Percentiles rank a stretch among this genome's conserved stretches.
Conservation (phyloP, 2,797 vertebrate species). For the Helostoma temminkii region DNA sequence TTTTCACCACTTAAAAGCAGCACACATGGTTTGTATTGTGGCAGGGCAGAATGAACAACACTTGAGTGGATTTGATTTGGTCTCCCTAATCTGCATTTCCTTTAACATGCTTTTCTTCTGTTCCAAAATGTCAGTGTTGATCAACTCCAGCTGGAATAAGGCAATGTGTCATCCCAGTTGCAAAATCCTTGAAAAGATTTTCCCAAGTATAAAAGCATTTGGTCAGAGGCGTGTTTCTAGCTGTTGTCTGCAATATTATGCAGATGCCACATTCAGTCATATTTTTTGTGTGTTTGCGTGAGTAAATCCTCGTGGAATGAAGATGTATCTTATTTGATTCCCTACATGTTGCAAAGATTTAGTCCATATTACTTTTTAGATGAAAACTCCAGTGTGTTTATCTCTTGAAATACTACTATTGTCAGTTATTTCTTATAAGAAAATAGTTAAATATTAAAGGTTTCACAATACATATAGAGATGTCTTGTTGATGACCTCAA, state of each 20-base stretch:
- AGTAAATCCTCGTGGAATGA: slow-evolving; percentile 14
- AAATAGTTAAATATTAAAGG: neutral
- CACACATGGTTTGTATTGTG: slow-evolving; percentile 81
- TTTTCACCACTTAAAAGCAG: slow-evolving; percentile 83
- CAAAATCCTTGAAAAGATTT: slow-evolving; percentile 56
- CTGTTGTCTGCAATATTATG: slow-evolving; percentile 43
- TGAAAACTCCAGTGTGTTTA: neutral
- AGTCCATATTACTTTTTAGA: neutral
- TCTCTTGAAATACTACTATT: neutral
- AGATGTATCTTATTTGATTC: neutral
- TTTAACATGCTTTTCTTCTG: slow-evolving; percentile 77
- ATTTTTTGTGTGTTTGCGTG: slow-evolving; percentile 21
- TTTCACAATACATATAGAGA: slow-evolving; percentile 52
- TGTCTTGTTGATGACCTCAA: slow-evolving; percentile 68
- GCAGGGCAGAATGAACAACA: slow-evolving; percentile 75
- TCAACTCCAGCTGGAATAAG: slow-evolving; percentile 77
- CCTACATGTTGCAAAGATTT: neutral
- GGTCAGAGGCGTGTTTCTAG: slow-evolving; percentile 32
- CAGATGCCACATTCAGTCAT: slow-evolving; percentile 22
- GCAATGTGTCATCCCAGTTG: slow-evolving; percentile 62
- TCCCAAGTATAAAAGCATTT: slow-evolving; percentile 58
- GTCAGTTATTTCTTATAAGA: neutral
- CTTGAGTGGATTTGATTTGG: slow-evolving; percentile 81
- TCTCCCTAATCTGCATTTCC: slow-evolving; percentile 80
- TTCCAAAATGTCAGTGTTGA: slow-evolving; percentile 73